Evolutionary conservation across 2,888 invertebrate genomes (phyloP).

Genomic region (Maniola hyperantus): DNA sequence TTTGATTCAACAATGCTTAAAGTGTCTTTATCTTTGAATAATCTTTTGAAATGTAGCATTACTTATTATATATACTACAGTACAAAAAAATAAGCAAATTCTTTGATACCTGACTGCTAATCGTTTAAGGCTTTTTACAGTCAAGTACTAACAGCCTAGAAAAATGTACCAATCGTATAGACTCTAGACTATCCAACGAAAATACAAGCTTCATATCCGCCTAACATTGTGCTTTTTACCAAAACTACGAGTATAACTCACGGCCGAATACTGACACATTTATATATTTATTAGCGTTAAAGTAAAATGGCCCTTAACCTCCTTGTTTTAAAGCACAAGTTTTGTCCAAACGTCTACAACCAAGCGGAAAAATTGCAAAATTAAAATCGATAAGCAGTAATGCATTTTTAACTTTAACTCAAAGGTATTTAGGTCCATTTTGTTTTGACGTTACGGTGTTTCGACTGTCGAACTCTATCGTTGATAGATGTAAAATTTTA

Average conservation of each 20-base stretch:
- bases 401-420: too few relatives aligned
- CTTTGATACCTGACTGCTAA: background rate
- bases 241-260: background rate
- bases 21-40: background rate
- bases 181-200: background rate
- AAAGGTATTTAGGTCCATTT: too few relatives aligned
- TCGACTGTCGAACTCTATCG: too few relatives aligned
- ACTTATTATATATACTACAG: background rate
- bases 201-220: background rate
- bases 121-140: background rate
- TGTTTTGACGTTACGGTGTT: too few relatives aligned
- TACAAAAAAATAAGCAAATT: background rate
- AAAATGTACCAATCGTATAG: background rate
- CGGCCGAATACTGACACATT: too few relatives aligned
- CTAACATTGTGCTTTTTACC: conserved; percentile 4
- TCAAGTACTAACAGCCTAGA: background rate
- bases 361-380: too few relatives aligned
- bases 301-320: too few relatives aligned
- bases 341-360: too few relatives aligned
- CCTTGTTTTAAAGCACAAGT: too few relatives aligned
- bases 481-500: too few relatives aligned
- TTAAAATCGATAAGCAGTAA: too few relatives aligned
- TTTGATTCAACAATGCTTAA: background rate
- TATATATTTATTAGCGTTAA: too few relatives aligned
- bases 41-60: background rate